These are phyloP conservation scores for Carlito syrichta DNA, from an alignment of 2,113 vertebrate species.

Conservation along the genomic window DNA sequence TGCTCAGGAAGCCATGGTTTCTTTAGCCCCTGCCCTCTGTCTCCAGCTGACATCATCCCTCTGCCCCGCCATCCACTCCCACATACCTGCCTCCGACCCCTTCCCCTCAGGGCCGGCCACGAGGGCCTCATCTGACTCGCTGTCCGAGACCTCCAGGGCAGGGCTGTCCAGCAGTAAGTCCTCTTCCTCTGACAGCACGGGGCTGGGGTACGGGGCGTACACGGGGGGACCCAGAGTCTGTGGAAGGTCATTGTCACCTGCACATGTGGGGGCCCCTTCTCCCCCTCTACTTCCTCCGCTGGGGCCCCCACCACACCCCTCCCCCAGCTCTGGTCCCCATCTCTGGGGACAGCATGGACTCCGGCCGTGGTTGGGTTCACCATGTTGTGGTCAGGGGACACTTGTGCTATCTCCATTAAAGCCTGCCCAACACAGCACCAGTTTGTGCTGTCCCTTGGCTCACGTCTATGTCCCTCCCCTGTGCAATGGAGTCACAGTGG, in stretches of 20 bases:
- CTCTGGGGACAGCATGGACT: neutral
- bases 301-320: rapidly evolving
- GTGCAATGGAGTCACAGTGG: neutral
- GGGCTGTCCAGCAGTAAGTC: constrained; percentile 67
- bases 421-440: rapidly evolving
- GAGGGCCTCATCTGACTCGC: constrained; percentile 75
- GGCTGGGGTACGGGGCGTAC: constrained; percentile 53
- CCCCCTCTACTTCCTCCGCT: neutral
- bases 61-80: neutral
- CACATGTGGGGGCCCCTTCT: rapidly evolving
- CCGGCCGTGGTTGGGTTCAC: neutral
- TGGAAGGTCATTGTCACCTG: neutral
- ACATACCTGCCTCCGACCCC: constrained; percentile 73
- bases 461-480: rapidly evolving
- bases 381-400: neutral
- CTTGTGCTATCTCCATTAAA: rapidly evolving
- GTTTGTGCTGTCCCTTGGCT: neutral
- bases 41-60: neutral
- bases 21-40: neutral
- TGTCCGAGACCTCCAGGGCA: constrained; percentile 80
- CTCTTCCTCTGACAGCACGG: constrained; percentile 74
- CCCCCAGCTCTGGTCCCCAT: neutral
- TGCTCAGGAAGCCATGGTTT: neutral
- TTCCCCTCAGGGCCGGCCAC: constrained; percentile 18
- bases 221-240: constrained; percentile 64